phyloP scores from a whole-genome alignment of 2,888 invertebrate genomes.

The Oscheius onirici region DNA sequence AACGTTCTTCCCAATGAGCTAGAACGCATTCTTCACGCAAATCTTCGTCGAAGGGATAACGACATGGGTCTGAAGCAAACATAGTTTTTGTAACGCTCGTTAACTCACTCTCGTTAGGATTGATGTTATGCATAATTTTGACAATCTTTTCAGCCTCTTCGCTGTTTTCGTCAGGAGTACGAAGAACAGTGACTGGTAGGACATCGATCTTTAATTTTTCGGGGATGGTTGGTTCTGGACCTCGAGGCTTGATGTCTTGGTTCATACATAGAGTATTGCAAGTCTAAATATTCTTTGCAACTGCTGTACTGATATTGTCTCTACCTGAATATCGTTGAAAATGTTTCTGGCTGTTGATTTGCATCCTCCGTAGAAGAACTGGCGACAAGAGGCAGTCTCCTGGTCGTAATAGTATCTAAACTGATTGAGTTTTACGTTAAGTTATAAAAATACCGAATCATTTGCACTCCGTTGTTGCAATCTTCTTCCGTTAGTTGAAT shows the following conservation, averaged over 20 bases:
- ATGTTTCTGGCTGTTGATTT: conserved; percentile 45
- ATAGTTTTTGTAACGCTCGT: background rate
- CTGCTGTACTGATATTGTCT: background rate
- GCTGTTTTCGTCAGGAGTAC: conserved; percentile 29
- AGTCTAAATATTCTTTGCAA: conserved; percentile 27
- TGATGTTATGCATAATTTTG: conserved; percentile 39
- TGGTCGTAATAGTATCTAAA: conserved; percentile 51
- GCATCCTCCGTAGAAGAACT: conserved; percentile 59
- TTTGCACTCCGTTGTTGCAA: conserved; percentile 47
- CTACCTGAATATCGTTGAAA: conserved; percentile 41
- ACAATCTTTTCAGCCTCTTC: conserved; percentile 37
- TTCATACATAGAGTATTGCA: conserved; percentile 42
- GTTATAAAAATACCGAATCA: conserved; percentile 34
- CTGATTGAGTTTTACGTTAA: background rate
- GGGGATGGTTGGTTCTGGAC: conserved; percentile 15
- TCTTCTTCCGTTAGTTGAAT: conserved; percentile 48
- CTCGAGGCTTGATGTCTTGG: background rate
- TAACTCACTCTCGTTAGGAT: conserved; percentile 40
- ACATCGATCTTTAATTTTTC: background rate
- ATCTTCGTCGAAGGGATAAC: conserved; percentile 40
- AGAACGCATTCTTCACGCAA: conserved; percentile 50
- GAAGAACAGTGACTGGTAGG: background rate
- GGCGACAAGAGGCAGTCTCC: conserved; percentile 38
- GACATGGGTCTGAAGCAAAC: conserved; percentile 39
- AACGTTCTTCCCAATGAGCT: conserved; percentile 52